These are phyloP conservation scores for Caerostris darwini DNA, from an alignment of 1,140 invertebrate species.

Conservation along the genomic window DNA sequence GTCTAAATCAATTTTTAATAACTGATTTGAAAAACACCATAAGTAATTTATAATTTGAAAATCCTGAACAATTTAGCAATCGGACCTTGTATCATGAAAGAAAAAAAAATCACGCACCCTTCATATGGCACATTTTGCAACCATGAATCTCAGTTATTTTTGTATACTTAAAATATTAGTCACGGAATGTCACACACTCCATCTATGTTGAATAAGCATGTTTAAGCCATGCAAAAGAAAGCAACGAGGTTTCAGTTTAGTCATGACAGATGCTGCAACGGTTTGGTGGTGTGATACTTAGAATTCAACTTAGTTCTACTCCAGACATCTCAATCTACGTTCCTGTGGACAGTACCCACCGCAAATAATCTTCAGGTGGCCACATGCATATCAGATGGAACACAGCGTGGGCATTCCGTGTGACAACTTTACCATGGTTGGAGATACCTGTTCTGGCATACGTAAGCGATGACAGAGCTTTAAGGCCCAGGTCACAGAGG, in stretches of 20 bases:
- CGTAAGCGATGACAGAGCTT: constrained; percentile 33
- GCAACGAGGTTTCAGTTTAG: neutral
- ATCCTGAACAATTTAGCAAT: too few species aligned
- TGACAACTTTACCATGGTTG: neutral
- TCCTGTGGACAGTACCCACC: constrained; percentile 9
- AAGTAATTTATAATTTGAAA: too few species aligned
- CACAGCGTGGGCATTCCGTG: neutral
- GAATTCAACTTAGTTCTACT: neutral
- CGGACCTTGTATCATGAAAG: too few species aligned
- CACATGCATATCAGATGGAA: constrained; percentile 19
- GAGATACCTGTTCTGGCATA: neutral
- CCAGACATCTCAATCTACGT: constrained; percentile 41
- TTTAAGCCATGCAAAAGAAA: neutral
- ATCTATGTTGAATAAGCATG: too few species aligned
- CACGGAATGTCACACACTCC: too few species aligned
- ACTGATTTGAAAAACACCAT: too few species aligned
- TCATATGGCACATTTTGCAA: too few species aligned
- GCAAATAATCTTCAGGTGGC: neutral
- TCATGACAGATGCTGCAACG: neutral
- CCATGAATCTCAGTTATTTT: too few species aligned
- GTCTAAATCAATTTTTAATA: too few species aligned
- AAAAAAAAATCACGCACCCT: too few species aligned
- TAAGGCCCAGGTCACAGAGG: neutral
- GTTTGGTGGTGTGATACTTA: neutral
- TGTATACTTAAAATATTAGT: too few species aligned